Evolutionary conservation across 2,797 vertebrate species (phyloP), one percentile per base, ranked within the genome.

Genomic region (Percopsis omiscomaycus): DNA sequence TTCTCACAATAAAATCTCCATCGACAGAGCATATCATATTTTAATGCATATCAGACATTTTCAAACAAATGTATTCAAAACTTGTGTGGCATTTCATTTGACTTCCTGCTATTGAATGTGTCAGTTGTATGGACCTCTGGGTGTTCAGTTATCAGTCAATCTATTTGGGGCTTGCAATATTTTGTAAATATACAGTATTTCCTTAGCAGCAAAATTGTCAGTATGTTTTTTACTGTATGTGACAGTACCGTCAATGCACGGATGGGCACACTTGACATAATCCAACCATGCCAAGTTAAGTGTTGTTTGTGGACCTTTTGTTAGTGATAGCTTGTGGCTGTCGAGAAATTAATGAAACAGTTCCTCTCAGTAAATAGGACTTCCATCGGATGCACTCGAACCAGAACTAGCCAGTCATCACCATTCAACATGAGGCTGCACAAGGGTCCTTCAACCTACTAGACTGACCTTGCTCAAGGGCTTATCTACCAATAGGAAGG

Each of bases 401-500:
- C 54, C 65, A 46, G 50, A 58, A 46, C 12, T 12, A 28, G 15
- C 45, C 53, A 60, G 74, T 73, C 22, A 22, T 22, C 22, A 22
- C 1, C 22, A 73, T 84, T 69, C 59, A 28, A 67, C 61, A 61
- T 3, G 5, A 74, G 45, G 60, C 63, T 59, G 28, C 42, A 59
- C 72, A 77, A 73, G 46, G 60, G 55, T 67, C 72, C 67, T 68
- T 71, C 55, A 68, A 11, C 54, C 13, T 3, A 79, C 76, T 73
- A 64, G 5, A 77, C 45, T 81, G 79, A 83, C 80, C 79, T 87
- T 82, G 84, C 83, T 78, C 55, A 51, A 65, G 83, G 81, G 71
- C 68, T 48, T 55, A 27, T 73, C 61, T 45, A 57, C 45, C 4
- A n/a, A n/a, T 55, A 16, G 1, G n/a, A 32, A 32, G 3, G 16